Evolutionary conservation across 1,140 invertebrate genomes (phyloP).

Genomic region (Drosophila teissieri): DNA sequence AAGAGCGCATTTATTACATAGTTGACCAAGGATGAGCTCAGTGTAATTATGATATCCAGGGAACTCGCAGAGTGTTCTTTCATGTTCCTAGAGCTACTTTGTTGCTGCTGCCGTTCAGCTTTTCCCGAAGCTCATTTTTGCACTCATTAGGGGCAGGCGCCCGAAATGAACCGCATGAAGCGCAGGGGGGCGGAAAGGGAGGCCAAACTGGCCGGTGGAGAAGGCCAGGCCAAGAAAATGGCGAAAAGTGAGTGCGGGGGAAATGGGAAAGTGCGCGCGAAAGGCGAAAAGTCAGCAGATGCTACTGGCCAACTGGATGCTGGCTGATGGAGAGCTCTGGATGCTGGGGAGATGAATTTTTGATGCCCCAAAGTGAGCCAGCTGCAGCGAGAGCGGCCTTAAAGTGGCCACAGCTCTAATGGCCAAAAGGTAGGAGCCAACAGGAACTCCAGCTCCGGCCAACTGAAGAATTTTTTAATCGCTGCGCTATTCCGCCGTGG

Average conservation of each 20-base stretch:
- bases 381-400: constrained; percentile 37
- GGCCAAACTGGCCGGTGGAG: constrained; percentile 21
- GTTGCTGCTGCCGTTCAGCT: constrained; percentile 10
- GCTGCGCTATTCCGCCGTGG: constrained; percentile 24
- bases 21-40: constrained; percentile 3
- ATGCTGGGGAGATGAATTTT: constrained; percentile 39
- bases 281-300: constrained; percentile 43
- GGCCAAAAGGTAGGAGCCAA: constrained; percentile 26
- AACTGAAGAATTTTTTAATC: constrained; percentile 29
- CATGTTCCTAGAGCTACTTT: constrained; percentile 4
- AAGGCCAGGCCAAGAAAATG: constrained; percentile 21
- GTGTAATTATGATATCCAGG: constrained; percentile 30
- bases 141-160: constrained; percentile 67
- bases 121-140: constrained; percentile 69
- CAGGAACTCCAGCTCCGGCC: background rate
- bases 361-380: constrained; percentile 56
- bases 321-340: constrained; percentile 28
- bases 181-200: constrained; percentile 16
- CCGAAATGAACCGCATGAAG: constrained; percentile 43
- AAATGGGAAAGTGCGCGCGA: too few relatives aligned
- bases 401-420: constrained; percentile 50
- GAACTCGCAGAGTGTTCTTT: constrained; percentile 6
- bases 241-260: too few relatives aligned
- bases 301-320: constrained; percentile 16
- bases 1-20: constrained; percentile 1